Evolutionary conservation across 2,797 vertebrate genomes (phyloP).

Genomic region (Karalla daura): DNA sequence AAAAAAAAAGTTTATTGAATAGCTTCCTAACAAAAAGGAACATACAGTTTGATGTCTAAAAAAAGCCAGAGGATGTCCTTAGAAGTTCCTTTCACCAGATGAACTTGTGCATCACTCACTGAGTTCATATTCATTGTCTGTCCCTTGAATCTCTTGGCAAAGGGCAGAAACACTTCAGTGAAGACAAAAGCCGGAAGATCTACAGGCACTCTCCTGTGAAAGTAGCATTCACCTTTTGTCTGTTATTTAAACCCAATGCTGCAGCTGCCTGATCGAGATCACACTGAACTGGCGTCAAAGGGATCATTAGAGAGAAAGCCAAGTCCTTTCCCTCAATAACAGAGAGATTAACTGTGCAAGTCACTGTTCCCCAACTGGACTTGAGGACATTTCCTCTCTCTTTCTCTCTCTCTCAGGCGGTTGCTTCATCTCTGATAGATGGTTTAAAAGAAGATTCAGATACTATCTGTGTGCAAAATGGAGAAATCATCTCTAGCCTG

Average conservation of each 20-base stretch:
- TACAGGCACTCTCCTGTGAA: neutral
- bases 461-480: no score
- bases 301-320: neutral
- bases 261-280: slow-evolving; percentile 8
- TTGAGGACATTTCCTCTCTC: no score
- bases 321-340: neutral
- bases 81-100: neutral
- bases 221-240: neutral
- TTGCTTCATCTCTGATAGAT: no score
- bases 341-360: slow-evolving; percentile 2
- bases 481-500: no score
- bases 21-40: neutral
- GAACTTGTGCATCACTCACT: neutral
- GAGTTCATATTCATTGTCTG: slow-evolving; percentile 11
- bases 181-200: slow-evolving; percentile 42
- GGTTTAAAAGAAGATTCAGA: no score
- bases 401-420: no score
- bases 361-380: neutral
- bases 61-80: neutral
- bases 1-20: no score
- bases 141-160: slow-evolving; percentile 19
- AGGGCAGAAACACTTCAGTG: neutral
- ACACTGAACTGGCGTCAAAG: neutral
- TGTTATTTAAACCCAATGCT: neutral
- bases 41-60: neutral